Base-by-base conservation (phyloP, 2,797 vertebrate genomes). In the Telmatherina bonti region DNA sequence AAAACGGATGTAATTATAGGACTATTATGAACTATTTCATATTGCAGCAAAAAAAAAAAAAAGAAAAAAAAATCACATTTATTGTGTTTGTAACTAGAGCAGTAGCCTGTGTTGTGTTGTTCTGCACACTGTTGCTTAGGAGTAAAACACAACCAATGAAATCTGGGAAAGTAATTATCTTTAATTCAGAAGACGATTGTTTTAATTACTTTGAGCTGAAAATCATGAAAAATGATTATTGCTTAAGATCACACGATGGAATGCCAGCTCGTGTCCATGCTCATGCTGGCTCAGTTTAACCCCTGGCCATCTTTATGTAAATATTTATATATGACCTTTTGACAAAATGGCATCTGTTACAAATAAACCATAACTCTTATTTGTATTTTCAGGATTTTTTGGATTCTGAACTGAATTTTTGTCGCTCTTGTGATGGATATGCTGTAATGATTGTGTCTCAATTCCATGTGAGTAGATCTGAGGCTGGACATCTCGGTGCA, bases 391-490 rank as follows among this genome's bases (percentile, higher is more conserved):
- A 2, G 35, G 4, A 41, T 41, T 41, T 20, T 45, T n/a, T 45
- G 8, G 43, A 45, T 3, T 9, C 43, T 22, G 16, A 45, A 45
- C 7, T 45, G 9, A 45, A 20, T 8, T 3, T 45, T 45, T 20
- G 16, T 7, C 20, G 3, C 15, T 38, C 36, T 38, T 38, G 13
- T 38, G 13, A 2, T 4, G 13, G 13, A 38, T 38, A 38, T 38
- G 16, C 15, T 38, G 36, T 43, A 43, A 7, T 5, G 16, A 43
- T 43, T 43, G 20, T 38, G 3, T 67, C 16, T 78, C 9, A 73
- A 65, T 54, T 64, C 24, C 49, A 31, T 38, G 24, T 33, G 49
- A 47, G 70, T 16, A 35, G 16, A 74, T 54, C 72, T 59, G 70
- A 80, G 71, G 53, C 53, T 33, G 27, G 11, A 1, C 61, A 62